Base-by-base conservation (phyloP, 53 echinoderm and acorn worm genomes). In the Paracentrotus lividus region DNA sequence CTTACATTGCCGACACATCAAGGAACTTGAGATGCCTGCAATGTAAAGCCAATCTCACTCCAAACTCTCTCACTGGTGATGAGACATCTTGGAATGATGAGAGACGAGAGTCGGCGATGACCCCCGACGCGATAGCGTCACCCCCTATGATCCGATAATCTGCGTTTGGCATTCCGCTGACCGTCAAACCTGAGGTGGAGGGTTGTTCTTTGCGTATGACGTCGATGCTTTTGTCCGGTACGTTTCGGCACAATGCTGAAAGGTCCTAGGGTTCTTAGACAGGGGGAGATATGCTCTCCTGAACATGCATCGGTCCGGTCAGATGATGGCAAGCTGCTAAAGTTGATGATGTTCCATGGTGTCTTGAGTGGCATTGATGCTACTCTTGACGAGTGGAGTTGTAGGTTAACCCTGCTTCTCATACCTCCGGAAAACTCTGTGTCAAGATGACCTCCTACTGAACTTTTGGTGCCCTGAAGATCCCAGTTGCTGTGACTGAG, bases 401-500 rank as follows among this genome's bases (percentile, higher is more conserved):
- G 93, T n/a, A 99, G 87, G 14, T 87, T n/a, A 93, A 2, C 88
- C 81, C 90, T 85, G 23, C 72, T 95, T 92, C 60, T 95, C 92
- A 93, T 97, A n/a, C 93, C 77, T 96, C 95, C 4, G 94, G 78
- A 42, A 97, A n/a, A n/a, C n/a, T n/a, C n/a, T n/a, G 51, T 29
- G 85, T 85, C 67, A 88, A 85, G 65, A 96, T 99, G 84, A 93
- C 95, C 86, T 96, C 96, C 56, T 95, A n/a, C n/a, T 94, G 91
- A 96, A 96, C 12, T 95, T n/a, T 96, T 14, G 96, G 96, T 24
- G 77, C 88, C 67, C 94, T 96, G 85, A 99, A 99, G 94, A 99
- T 1, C 99, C 99, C 92, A 99, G 92, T 99, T 96, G 94, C 99
- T 96, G 69, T 99, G 97, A 75, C 93, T 97, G 49, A 93, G 95